These are phyloP conservation scores for Micromesistius poutassou DNA, from an alignment of 2,797 vertebrate genomes.

Conservation along the genomic window DNA sequence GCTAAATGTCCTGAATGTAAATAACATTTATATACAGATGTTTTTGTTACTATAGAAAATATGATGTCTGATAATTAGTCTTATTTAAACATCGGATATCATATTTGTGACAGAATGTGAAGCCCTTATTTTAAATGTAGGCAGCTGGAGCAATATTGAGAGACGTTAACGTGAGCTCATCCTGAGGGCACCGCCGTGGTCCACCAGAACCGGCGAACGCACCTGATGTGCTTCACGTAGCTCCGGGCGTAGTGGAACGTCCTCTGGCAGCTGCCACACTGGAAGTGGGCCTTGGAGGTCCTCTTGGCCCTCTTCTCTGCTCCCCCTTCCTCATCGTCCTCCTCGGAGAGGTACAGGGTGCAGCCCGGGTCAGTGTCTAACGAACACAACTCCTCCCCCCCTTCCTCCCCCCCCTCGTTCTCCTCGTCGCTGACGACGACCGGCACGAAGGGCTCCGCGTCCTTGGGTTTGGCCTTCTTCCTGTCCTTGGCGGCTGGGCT, in stretches of 20 bases:
- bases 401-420: conserved; percentile 36
- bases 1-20: no score
- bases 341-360: conserved; percentile 20
- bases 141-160: neutral
- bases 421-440: conserved; percentile 17
- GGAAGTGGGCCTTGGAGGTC: conserved; percentile 72
- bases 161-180: neutral
- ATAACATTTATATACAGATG: no score
- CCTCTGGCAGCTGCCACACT: conserved; percentile 83
- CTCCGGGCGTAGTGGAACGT: conserved; percentile 94
- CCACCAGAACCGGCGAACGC: conserved; percentile 5
- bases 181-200: no score
- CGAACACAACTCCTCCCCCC: conserved; percentile 24
- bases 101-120: no score
- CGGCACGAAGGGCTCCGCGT: neutral
- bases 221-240: conserved; percentile 89
- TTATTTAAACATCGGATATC: no score
- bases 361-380: conserved; percentile 34
- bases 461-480: conserved; percentile 1
- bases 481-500: neutral
- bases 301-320: conserved; percentile 32
- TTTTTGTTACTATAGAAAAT: no score
- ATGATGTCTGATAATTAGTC: no score
- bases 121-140: no score
- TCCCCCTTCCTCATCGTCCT: conserved; percentile 42